phyloP scores from a whole-genome alignment of 2,888 invertebrate genomes.

The Brenthis daphne region DNA sequence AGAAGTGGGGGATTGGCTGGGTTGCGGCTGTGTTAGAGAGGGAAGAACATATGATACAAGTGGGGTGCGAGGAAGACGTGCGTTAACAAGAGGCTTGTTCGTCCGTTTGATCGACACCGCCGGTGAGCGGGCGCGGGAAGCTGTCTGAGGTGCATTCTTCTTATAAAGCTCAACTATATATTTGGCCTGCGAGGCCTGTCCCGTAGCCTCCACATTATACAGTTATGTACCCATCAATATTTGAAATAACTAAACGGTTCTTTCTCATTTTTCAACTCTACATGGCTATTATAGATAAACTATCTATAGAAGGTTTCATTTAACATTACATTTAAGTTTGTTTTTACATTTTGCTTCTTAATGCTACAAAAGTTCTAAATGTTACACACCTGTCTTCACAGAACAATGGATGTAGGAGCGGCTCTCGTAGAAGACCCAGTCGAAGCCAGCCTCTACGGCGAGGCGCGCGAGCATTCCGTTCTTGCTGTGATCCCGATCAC shows the following conservation, averaged over 20 bases:
- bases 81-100: conserved; percentile 81
- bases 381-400: conserved; percentile 94
- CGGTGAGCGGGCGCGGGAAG: conserved; percentile 76
- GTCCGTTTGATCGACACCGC: conserved; percentile 82
- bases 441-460: conserved; percentile 98
- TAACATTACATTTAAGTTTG: no score
- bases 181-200: conserved; percentile 61
- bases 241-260: conserved; percentile 23
- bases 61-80: conserved; percentile 63
- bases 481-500: conserved; percentile 95
- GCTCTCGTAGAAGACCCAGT: conserved; percentile 99
- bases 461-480: conserved; percentile 97
- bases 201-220: conserved; percentile 55
- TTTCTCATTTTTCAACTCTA: conserved; percentile 7
- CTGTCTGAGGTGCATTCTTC: conserved; percentile 79
- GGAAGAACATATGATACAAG: conserved; percentile 55
- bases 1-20: conserved; percentile 83
- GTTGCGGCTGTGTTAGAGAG: conserved; percentile 69
- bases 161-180: conserved; percentile 81
- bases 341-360: conserved; percentile 5
- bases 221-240: conserved; percentile 60
- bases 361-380: no score
- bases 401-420: conserved; percentile 97
- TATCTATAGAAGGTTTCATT: no score
- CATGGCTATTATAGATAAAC: no score